Evolutionary conservation across 2,113 vertebrate species (phyloP).

Genomic region (Psophia crepitans): DNA sequence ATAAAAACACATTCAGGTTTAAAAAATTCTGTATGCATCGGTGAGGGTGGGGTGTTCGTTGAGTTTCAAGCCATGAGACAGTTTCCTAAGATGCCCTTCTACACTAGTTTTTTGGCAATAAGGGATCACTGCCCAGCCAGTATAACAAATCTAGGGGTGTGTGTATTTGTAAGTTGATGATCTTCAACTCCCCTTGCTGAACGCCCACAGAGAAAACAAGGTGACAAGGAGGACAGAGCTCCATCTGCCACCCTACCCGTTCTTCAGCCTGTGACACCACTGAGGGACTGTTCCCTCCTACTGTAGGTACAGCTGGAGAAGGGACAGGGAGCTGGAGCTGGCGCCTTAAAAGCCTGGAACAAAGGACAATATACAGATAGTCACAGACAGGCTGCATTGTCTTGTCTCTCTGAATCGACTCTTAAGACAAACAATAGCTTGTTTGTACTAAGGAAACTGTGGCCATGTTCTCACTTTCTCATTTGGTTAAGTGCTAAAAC

Average conservation of each 20-base stretch:
- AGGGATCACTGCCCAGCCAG: rapidly evolving
- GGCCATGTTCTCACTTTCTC: neutral
- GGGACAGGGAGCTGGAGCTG: neutral
- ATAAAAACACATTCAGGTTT: neutral
- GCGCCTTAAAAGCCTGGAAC: neutral
- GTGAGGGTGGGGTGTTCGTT: rapidly evolving
- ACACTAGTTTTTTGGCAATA: neutral
- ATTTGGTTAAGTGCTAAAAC: neutral
- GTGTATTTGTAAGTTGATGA: neutral
- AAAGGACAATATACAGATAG: neutral
- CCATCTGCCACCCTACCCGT: neutral
- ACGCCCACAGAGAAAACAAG: neutral
- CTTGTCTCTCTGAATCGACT: neutral
- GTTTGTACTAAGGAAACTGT: neutral
- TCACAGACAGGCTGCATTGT: neutral
- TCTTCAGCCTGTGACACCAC: neutral
- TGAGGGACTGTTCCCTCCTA: neutral
- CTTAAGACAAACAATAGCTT: neutral
- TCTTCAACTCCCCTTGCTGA: neutral
- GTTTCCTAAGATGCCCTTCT: neutral
- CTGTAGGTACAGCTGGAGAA: neutral
- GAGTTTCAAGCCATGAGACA: neutral
- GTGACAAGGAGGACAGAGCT: neutral
- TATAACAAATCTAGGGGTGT: rapidly evolving
- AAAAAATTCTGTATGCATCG: neutral